Evolutionary conservation across 2,797 vertebrate genomes (phyloP).

Genomic region (Chiropotes sagulatus): DNA sequence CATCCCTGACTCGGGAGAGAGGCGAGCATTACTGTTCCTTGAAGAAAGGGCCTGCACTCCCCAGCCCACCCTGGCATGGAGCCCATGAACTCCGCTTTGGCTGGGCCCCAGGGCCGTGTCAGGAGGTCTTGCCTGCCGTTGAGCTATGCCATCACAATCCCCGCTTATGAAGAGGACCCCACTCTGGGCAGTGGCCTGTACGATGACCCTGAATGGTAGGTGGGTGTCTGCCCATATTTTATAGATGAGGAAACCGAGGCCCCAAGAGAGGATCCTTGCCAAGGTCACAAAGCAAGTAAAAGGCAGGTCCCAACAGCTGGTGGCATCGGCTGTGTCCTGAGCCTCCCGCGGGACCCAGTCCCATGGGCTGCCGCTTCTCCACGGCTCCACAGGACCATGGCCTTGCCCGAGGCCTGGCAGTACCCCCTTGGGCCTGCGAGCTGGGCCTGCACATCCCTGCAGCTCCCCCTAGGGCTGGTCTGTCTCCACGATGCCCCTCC

Average conservation of each 20-base stretch:
- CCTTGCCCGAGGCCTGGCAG: neutral
- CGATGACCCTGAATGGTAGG: neutral
- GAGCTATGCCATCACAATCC: neutral
- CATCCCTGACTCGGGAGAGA: neutral
- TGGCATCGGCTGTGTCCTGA: neutral
- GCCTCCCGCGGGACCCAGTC: neutral
- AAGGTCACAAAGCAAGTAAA: neutral
- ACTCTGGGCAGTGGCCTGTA: neutral
- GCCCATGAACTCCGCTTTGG: too few relatives aligned
- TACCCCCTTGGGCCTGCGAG: accelerated
- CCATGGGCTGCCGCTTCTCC: too few relatives aligned
- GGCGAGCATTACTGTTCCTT: accelerated
- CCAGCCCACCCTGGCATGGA: neutral
- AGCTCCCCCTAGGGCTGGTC: neutral
- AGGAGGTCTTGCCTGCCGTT: too few relatives aligned
- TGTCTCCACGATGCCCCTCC: neutral
- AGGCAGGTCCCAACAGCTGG: neutral
- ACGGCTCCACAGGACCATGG: neutral
- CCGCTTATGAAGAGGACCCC: too few relatives aligned
- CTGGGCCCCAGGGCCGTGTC: neutral
- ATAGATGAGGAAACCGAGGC: neutral
- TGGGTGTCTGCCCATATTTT: too few relatives aligned
- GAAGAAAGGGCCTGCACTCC: neutral
- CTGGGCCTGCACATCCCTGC: too few relatives aligned
- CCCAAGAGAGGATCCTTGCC: neutral